These are phyloP conservation scores for Meta bourneti DNA, from an alignment of 2,888 invertebrate species.

Conservation along the genomic window DNA sequence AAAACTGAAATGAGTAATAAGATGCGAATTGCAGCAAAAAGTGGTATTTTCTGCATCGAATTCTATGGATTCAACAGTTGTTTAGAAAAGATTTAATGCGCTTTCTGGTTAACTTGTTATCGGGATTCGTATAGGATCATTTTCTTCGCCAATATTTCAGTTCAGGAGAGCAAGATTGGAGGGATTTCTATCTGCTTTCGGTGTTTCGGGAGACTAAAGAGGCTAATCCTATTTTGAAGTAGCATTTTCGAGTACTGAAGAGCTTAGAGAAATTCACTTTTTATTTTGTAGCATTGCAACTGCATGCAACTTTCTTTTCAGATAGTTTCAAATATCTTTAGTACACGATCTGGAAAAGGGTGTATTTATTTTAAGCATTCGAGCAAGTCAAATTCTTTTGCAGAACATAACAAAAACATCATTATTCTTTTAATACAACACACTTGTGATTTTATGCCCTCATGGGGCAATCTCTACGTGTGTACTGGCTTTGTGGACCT, in stretches of 20 bases:
- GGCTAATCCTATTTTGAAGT: background rate
- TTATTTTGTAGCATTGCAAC: background rate
- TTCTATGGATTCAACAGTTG: background rate
- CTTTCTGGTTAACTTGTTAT: background rate
- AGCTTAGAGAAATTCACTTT: background rate
- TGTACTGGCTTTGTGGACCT: too few relatives aligned
- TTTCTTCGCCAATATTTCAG: background rate
- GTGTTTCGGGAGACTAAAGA: background rate
- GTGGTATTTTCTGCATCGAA: background rate
- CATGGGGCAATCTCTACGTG: too few relatives aligned
- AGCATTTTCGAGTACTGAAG: background rate
- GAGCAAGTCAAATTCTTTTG: too few relatives aligned
- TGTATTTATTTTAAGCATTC: too few relatives aligned
- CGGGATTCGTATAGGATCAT: background rate
- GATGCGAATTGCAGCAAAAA: too few relatives aligned
- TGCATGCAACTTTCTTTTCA: background rate
- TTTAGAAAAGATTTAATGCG: background rate
- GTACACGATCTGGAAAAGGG: background rate
- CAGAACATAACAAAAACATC: too few relatives aligned
- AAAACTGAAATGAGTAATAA: too few relatives aligned
- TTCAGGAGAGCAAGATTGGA: background rate
- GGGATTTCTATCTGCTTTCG: background rate
- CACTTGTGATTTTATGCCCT: too few relatives aligned
- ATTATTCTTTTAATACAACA: too few relatives aligned
- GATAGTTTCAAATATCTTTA: background rate